Conservation (phyloP, 1,140 invertebrate species). For the Sycophila sp. region DNA sequence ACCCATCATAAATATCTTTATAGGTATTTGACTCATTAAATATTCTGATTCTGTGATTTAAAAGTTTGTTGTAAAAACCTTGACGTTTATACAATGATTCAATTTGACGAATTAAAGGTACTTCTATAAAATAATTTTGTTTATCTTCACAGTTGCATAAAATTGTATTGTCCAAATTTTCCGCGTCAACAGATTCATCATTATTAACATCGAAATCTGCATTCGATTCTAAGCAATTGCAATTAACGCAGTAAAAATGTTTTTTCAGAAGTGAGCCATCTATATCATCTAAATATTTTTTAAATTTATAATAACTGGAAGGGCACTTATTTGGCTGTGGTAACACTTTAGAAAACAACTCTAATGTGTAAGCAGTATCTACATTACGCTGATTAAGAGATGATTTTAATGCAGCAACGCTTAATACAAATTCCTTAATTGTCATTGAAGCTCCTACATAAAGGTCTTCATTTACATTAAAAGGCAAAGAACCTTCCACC, state of each 20-base stretch:
- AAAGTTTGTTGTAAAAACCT: too few species aligned
- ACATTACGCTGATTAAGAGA: neutral
- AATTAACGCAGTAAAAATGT: neutral
- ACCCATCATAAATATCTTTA: conserved; percentile 7
- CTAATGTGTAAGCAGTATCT: neutral
- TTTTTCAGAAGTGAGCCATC: neutral
- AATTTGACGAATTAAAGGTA: too few species aligned
- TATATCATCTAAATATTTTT: too few species aligned
- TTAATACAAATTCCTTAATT: neutral
- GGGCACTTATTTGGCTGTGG: neutral
- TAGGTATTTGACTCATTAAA: conserved; percentile 3
- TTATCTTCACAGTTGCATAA: too few species aligned
- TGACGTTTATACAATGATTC: too few species aligned
- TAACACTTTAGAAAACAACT: neutral
- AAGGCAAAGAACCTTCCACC: too few species aligned
- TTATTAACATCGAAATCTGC: too few species aligned
- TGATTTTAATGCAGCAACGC: neutral
- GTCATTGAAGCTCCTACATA: neutral
- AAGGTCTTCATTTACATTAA: neutral
- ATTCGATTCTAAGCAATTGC: neutral
- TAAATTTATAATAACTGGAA: neutral
- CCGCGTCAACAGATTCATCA: too few species aligned
- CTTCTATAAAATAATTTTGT: too few species aligned
- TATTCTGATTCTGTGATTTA: neutral
- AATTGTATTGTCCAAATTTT: too few species aligned